These are phyloP conservation scores for Penaeus japonicus DNA, from an alignment of 1,140 invertebrate genomes.

Conservation along the genomic window DNA sequence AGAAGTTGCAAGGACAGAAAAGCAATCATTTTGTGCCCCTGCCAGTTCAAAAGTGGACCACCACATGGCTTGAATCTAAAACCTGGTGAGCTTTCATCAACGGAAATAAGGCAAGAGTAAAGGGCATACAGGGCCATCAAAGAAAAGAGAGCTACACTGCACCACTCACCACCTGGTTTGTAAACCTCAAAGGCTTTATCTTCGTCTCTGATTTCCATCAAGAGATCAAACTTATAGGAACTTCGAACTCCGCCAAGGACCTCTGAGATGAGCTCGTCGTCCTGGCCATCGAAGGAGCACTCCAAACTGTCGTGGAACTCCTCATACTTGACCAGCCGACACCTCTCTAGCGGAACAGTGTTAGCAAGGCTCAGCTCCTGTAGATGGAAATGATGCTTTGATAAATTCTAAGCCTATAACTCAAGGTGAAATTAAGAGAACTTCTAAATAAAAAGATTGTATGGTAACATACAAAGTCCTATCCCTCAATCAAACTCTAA, in stretches of 20 bases:
- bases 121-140: background rate
- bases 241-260: constrained; percentile 66
- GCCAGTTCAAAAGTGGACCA: too few species aligned
- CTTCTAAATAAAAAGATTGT: background rate
- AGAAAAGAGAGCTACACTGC: constrained; percentile 4
- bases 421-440: too few species aligned
- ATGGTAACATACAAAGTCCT: too few species aligned
- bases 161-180: constrained; percentile 69
- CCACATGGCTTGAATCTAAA: background rate
- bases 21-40: background rate
- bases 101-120: background rate
- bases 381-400: constrained; percentile 18
- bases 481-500: too few species aligned
- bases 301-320: constrained; percentile 74
- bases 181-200: constrained; percentile 75
- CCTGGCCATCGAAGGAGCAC: constrained; percentile 73
- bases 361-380: constrained; percentile 71
- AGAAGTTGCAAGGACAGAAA: background rate
- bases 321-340: constrained; percentile 79
- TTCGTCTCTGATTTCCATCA: constrained; percentile 75
- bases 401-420: background rate
- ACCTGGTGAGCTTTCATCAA: background rate
- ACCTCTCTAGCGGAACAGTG: constrained; percentile 71
- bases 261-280: constrained; percentile 68
- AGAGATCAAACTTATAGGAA: constrained; percentile 70